These are phyloP conservation scores for Diloba caeruleocephala DNA, from an alignment of 2,888 invertebrate genomes.

Conservation along the genomic window DNA sequence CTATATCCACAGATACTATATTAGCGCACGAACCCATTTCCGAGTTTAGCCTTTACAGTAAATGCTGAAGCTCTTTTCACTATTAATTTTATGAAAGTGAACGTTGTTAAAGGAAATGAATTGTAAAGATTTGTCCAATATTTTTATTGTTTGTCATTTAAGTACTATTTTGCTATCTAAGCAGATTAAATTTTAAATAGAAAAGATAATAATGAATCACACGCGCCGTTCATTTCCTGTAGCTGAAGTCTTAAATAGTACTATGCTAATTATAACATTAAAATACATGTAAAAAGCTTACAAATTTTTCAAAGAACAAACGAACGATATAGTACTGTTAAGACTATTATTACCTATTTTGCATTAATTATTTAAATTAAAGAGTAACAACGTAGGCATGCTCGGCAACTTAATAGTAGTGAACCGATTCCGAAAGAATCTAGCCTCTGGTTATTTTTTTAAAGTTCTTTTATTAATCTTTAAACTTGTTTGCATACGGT, in stretches of 20 bases:
- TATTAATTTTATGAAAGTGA: slow-evolving; percentile 45
- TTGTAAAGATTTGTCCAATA: background rate
- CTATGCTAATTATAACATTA: slow-evolving; percentile 15
- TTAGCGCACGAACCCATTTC: slow-evolving; percentile 52
- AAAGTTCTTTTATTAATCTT: slow-evolving; percentile 22
- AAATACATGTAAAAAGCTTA: background rate
- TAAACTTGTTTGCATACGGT: slow-evolving; percentile 30
- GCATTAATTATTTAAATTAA: slow-evolving; percentile 32
- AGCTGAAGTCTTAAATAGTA: slow-evolving; percentile 42
- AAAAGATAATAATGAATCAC: background rate
- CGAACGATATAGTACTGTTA: slow-evolving; percentile 38
- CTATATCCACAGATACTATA: slow-evolving; percentile 51
- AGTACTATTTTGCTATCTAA: background rate
- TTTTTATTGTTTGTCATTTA: background rate
- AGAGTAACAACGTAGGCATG: slow-evolving; percentile 48
- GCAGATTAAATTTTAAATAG: too few relatives aligned
- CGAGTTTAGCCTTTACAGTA: slow-evolving; percentile 43
- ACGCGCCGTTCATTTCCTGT: slow-evolving; percentile 37
- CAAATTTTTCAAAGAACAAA: background rate
- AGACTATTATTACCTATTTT: slow-evolving; percentile 24
- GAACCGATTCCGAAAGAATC: slow-evolving; percentile 15
- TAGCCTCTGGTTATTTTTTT: slow-evolving; percentile 29
- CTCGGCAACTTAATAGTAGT: slow-evolving; percentile 35
- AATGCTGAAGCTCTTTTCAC: slow-evolving; percentile 48
- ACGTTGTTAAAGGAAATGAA: slow-evolving; percentile 37